Conservation (phyloP, 2,113 vertebrate species). For the Eira barbara region DNA sequence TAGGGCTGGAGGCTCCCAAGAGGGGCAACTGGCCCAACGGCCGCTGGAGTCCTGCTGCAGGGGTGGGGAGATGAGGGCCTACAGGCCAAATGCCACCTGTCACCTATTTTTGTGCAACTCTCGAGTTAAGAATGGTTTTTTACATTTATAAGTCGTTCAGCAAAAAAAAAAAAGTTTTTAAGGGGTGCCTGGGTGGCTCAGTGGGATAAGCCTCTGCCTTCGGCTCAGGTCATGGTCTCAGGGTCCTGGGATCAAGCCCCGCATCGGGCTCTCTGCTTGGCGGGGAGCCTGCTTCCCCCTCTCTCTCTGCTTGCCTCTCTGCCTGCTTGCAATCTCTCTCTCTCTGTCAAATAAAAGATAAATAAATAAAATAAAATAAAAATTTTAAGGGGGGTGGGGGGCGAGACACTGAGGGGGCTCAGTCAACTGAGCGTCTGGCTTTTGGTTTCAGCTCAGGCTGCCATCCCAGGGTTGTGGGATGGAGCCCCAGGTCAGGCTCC, state of each 20-base stretch:
- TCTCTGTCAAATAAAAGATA: neutral
- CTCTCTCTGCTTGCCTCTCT: too few species aligned
- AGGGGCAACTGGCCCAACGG: neutral
- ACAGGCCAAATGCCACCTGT: neutral
- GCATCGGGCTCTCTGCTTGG: too few species aligned
- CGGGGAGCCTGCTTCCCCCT: too few species aligned
- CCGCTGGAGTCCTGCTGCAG: neutral
- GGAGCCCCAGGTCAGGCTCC: neutral
- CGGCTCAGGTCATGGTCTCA: too few species aligned
- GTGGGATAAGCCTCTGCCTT: too few species aligned
- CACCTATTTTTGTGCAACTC: neutral
- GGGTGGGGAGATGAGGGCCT: neutral
- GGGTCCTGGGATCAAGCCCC: too few species aligned
- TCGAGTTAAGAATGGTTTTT: neutral
- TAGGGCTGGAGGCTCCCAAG: neutral
- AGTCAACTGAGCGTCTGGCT: neutral
- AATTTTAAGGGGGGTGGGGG: neutral
- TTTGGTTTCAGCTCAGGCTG: neutral
- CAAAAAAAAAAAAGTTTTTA: too few species aligned
- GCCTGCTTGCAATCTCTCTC: too few species aligned
- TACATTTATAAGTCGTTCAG: neutral
- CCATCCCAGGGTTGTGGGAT: neutral
- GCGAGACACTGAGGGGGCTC: neutral
- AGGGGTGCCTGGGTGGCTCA: too few species aligned
- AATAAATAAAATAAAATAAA: neutral